Evolutionary conservation across 2,113 vertebrate species (phyloP).

Genomic region (Montifringilla adamsi): DNA sequence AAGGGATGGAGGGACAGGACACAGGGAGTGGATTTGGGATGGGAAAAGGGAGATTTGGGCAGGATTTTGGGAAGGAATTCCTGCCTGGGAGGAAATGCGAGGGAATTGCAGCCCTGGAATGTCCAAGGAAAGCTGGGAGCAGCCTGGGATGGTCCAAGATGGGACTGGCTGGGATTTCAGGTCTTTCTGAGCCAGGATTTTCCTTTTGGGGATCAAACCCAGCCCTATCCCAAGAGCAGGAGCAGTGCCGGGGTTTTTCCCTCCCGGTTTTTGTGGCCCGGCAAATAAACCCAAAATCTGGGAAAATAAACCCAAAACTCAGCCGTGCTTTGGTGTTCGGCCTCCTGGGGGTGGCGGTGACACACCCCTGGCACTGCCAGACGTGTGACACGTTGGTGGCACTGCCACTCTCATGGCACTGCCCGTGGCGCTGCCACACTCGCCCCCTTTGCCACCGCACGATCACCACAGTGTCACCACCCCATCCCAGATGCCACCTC

Average conservation of each 20-base stretch:
- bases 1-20: neutral
- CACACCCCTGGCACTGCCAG: neutral
- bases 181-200: neutral
- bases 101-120: neutral
- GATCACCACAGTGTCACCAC: neutral
- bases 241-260: no score
- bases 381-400: accelerated
- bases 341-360: neutral
- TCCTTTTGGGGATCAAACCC: no score
- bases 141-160: neutral
- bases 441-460: neutral
- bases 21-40: neutral
- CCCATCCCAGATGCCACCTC: neutral
- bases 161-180: neutral
- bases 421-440: neutral
- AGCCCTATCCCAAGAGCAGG: neutral
- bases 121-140: no score
- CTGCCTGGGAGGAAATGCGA: neutral
- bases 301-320: neutral
- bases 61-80: neutral
- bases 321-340: accelerated
- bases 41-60: neutral
- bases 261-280: neutral
- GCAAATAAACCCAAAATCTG: neutral
- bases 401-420: accelerated